Percentiles rank a stretch among this genome's conserved stretches.
phyloP scores from a whole-genome alignment of 2,113 vertebrate genomes.

The Callipepla squamata region DNA sequence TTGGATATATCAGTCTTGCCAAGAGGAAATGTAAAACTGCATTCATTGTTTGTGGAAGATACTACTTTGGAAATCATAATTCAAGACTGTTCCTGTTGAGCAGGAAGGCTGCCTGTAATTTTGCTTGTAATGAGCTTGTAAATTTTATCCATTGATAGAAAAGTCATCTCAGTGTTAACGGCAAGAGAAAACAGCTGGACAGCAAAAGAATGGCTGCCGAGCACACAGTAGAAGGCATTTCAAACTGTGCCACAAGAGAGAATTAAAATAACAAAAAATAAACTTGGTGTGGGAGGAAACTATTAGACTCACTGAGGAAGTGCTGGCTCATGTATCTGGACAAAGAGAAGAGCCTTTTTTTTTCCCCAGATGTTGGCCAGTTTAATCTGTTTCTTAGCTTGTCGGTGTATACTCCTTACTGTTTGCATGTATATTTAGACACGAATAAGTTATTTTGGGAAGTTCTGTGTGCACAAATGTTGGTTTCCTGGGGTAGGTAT shows the following conservation, averaged over 20 bases:
- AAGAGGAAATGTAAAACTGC: slow-evolving; percentile 44
- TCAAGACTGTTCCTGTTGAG: background rate
- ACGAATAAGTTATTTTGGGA: background rate
- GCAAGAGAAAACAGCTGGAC: slow-evolving; percentile 20
- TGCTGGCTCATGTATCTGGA: background rate
- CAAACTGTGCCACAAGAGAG: background rate
- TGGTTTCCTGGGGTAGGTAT: slow-evolving; percentile 6
- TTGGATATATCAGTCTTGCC: background rate
- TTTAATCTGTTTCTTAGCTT: slow-evolving; percentile 20
- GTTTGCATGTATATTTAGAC: background rate
- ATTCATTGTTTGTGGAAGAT: slow-evolving; percentile 22
- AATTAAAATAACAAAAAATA: slow-evolving; percentile 8
- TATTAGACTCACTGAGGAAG: background rate
- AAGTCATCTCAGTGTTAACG: background rate
- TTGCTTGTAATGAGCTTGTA: slow-evolving; percentile 1
- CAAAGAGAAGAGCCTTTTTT: background rate
- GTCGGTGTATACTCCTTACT: background rate
- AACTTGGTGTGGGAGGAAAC: background rate
- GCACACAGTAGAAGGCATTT: background rate
- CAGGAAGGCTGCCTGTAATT: slow-evolving; percentile 27
- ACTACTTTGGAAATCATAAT: slow-evolving; percentile 44
- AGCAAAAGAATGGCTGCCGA: slow-evolving; percentile 4
- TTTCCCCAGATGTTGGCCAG: background rate
- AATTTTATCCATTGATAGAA: slow-evolving; percentile 14
- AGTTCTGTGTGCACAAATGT: background rate